A percentile compares a stretch with the other conserved stretches of the same genome.
Conservation (phyloP, 2,113 vertebrate genomes). For the Pogonocichla stellata region DNA sequence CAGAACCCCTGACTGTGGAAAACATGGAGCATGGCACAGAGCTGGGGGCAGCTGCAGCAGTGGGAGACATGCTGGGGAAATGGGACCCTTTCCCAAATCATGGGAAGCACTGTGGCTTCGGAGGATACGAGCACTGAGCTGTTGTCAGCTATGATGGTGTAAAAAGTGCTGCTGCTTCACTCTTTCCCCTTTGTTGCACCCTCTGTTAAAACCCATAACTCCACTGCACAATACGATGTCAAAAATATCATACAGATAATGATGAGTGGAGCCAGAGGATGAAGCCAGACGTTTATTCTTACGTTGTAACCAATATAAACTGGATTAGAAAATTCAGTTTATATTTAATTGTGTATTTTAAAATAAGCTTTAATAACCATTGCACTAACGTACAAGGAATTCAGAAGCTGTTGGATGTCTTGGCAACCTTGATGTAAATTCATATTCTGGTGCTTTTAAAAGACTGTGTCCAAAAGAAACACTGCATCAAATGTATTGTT, state of each 20-base stretch:
- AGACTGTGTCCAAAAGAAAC: background rate
- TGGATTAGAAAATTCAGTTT: constrained; percentile 18
- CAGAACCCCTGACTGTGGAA: fast-evolving
- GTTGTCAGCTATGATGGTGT: background rate
- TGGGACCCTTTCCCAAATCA: background rate
- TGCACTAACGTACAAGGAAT: background rate
- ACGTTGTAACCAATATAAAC: background rate
- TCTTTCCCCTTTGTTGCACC: background rate
- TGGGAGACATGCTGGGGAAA: background rate
- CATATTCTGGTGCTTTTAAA: background rate
- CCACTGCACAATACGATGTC: background rate
- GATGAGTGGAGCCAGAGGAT: background rate
- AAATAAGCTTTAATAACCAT: background rate
- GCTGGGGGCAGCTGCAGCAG: background rate
- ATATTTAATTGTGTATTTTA: background rate
- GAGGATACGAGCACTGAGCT: background rate
- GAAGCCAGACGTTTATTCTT: background rate
- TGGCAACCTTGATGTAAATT: background rate
- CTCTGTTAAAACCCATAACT: background rate
- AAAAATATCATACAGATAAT: constrained; percentile 1
- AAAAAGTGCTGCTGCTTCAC: background rate
- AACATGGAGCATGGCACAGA: fast-evolving
- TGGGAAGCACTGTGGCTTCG: background rate
- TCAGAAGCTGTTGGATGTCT: background rate
- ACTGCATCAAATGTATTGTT: background rate